Evolutionary conservation across 2,113 vertebrate genomes (phyloP).

Genomic region (Erinaceus europaeus): DNA sequence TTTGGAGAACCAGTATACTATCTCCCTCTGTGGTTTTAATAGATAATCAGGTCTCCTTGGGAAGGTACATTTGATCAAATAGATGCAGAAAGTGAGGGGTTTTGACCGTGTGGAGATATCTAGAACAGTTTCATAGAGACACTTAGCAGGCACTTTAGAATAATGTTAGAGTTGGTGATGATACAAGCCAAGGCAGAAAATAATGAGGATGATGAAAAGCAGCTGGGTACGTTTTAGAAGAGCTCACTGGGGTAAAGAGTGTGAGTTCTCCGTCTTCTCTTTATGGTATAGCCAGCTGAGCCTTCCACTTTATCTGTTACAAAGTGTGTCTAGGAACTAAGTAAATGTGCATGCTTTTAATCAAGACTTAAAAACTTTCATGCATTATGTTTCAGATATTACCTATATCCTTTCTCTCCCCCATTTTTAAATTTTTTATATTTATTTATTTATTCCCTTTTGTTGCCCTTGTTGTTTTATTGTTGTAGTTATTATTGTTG

Average conservation of each 20-base stretch:
- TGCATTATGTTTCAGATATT: neutral
- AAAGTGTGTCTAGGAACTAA: too few species aligned
- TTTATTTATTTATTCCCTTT: neutral
- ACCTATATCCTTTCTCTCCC: neutral
- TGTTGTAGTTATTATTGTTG: too few species aligned
- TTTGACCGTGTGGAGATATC: neutral
- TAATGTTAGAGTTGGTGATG: neutral
- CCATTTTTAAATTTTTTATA: neutral
- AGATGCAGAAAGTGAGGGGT: neutral
- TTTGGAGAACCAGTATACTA: too few species aligned
- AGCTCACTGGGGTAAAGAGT: too few species aligned
- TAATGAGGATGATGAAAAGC: too few species aligned
- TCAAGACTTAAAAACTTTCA: neutral
- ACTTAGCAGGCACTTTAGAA: too few species aligned
- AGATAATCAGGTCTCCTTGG: neutral
- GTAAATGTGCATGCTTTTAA: neutral
- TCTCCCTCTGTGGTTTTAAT: neutral
- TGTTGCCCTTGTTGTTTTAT: too few species aligned
- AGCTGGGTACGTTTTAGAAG: too few species aligned
- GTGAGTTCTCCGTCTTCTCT: too few species aligned
- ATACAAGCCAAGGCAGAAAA: too few species aligned
- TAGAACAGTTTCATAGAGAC: too few species aligned
- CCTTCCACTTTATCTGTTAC: too few species aligned
- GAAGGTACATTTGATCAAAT: constrained; percentile 5
- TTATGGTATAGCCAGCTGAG: neutral